Base-by-base conservation (phyloP, 2,113 vertebrate species). In the Cavia porcellus region DNA sequence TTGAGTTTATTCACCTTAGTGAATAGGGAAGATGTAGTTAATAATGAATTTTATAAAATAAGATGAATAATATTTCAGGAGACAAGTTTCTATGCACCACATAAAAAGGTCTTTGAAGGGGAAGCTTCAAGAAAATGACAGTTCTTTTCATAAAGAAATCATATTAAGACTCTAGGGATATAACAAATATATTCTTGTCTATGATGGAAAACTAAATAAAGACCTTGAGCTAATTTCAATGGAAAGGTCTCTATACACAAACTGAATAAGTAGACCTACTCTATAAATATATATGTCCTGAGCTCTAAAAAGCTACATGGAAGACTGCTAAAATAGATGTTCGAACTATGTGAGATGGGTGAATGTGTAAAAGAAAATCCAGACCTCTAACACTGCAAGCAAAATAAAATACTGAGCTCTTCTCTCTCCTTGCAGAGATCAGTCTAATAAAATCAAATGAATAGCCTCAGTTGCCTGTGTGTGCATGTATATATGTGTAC, bases 51-150 rank as follows among this genome's bases (percentile, higher is more conserved):
- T 85, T 95, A 86, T 97, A 83, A 97, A 97, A 94, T 92, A 97
- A 97, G 81, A 79, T 96, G 92, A 97, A 95, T 62, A 97, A 96
- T 94, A 98, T 96, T 98, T 91, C 64, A 93, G 94, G 52, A 98
- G 94, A 95, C 92, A 98, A 97, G 96, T 92, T 97, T 96, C 92
- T 96, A 2, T 97, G 83, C 92, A 64, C 52, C 68, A 83, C 74
- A 52, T 96, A 81, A 93, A 98, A 96, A 97, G 87, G 92, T 88
- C 90, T 97, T 97, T 97, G 96, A 97, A 97, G 90, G 85, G 93
- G 61, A 96, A 96, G 86, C 85, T 97, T 96, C 95, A 96, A 97
- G 85, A 55, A 95, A 95, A 93, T 0, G 38, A 93, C 94, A 97
- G 87, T 90, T 96, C 87, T 95, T 95, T 97, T 96, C 94, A 97